Conservation (phyloP, 2,797 vertebrate species). For the Leuciscus waleckii region DNA sequence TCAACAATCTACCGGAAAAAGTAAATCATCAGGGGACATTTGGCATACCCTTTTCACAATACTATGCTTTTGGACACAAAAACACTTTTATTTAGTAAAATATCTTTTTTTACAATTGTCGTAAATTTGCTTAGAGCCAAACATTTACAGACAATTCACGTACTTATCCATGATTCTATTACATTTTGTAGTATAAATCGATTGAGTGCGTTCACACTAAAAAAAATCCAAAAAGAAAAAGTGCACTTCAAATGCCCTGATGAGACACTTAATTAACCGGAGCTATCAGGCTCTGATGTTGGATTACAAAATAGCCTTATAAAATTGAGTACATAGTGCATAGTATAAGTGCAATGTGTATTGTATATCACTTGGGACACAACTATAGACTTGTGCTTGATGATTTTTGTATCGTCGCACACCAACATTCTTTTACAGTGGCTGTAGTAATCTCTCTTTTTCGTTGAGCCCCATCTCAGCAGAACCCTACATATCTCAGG, state of each 20-base stretch:
- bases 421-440: conserved; percentile 42
- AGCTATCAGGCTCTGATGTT: not conserved
- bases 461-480: conserved; percentile 15
- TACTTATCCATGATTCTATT: not conserved
- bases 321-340: not conserved
- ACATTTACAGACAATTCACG: not conserved
- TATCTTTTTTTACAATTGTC: too few relatives aligned
- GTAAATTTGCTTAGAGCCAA: too few relatives aligned
- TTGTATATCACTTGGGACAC: not conserved
- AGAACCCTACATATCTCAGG: conserved; percentile 42
- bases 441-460: conserved; percentile 31
- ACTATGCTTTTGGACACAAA: too few relatives aligned
- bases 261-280: not conserved
- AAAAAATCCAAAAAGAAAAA: not conserved
- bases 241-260: not conserved
- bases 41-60: too few relatives aligned
- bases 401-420: not conserved
- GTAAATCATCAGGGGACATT: not conserved
- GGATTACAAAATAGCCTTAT: not conserved
- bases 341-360: not conserved
- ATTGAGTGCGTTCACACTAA: not conserved
- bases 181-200: too few relatives aligned
- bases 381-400: not conserved
- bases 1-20: too few relatives aligned
- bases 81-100: too few relatives aligned